Evolutionary conservation across 2,113 vertebrate species (phyloP), one percentile per base, ranked within the genome.

Genomic region (Oncorhynchus clarkii): DNA sequence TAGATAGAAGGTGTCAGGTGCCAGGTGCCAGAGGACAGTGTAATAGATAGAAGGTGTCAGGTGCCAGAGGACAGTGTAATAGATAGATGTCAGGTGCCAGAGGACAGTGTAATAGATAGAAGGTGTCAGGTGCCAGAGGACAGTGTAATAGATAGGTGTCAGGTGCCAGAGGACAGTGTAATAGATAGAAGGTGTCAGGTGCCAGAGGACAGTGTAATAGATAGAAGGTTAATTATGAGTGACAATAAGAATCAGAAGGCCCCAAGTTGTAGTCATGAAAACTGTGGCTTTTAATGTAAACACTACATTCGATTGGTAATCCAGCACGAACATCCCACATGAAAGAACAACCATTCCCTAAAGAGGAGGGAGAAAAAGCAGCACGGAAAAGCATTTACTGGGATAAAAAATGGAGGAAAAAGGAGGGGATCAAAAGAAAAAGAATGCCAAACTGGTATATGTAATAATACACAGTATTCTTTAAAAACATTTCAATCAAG

Each of bases 331-430:
- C 95, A 96, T 96, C 95, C 95, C 94, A 97, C 95, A 92, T 94
- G 95, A 97, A 96, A 96, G 93, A 95, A 95, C 96, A 96, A 96
- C 94, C 94, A 96, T 94, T 95, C 96, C 97, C 95, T 92, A 95
- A 93, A 94, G 91, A 94, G 91, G 93, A 78, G 84, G 84, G 77
- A 75, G 84, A 13, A 78, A 82, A 78, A 87, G 83, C 86, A 68
- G 86, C 88, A 87, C 85, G 89, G 86, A 84, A 87, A 86, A 88
- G 84, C 86, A 88, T 88, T 89, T 81, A 89, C 88, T 82, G 67
- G 70, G 83, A 84, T 84, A 78, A 54, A 83, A 86, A 78, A 75
- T 78, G 5, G 70, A 87, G 77, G 84, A 81, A 86, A 31, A 67
- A 34, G 57, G 24, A 66, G 68, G 51, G 64, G 51, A 13, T 45